Conservation (phyloP, 2,113 vertebrate genomes). For the Sceloporus tristichus region DNA sequence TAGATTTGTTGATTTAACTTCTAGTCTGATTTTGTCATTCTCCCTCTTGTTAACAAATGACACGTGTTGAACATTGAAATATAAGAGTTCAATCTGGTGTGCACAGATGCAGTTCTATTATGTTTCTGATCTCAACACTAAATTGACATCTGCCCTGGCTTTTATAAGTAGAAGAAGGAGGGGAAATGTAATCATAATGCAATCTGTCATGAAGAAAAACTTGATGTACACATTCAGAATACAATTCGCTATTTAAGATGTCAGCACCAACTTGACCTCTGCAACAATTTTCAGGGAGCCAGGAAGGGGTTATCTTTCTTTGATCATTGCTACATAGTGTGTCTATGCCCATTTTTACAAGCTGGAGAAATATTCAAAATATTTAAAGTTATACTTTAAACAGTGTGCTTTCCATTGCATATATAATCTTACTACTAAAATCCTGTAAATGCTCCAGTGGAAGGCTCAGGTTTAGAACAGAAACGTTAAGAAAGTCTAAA, state of each 20-base stretch:
- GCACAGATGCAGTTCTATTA: not conserved
- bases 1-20: not conserved
- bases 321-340: not conserved
- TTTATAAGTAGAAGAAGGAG: not conserved
- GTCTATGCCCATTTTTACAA: not conserved
- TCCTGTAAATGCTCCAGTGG: not conserved
- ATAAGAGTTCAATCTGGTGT: not conserved
- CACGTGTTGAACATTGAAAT: not conserved
- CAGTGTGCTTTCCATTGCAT: not conserved
- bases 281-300: too few relatives aligned
- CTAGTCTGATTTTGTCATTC: not conserved
- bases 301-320: not conserved
- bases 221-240: not conserved
- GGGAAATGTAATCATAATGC: not conserved
- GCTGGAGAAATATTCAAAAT: not conserved
- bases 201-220: not conserved
- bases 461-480: not conserved
- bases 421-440: slow-evolving; percentile 1
- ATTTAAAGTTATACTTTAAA: not conserved
- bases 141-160: not conserved
- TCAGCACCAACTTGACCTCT: too few relatives aligned
- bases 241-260: not conserved
- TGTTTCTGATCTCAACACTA: not conserved
- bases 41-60: not conserved
- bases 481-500: not conserved